Evolutionary conservation across 2,888 invertebrate species (phyloP), one percentile per base, ranked within the genome.

Genomic region (Schrankia costaestrigalis): DNA sequence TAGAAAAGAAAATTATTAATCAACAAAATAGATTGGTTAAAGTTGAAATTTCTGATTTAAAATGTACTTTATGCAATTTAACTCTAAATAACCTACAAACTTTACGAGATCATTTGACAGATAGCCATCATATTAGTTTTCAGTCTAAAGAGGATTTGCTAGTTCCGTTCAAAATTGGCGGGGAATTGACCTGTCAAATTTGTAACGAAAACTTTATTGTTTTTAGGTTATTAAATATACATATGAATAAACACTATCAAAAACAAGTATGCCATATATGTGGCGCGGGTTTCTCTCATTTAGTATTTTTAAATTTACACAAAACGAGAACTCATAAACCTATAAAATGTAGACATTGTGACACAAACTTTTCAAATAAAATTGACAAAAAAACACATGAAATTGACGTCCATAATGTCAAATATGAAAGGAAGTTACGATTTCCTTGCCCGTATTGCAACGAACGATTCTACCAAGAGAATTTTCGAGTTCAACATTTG

Each of bases 231-330:
- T 41, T 86, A 1, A 85, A 84, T 19, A 77, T 86, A 1, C 86
- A 86, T 32, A 74, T 84, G 63, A 85, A 86, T 19, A 78, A 58
- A 25, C 85, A 87, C 62, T 86, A 51, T 35, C 77, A 78, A 31
- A 85, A 80, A 8, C 78, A 82, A 35, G 74, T 85, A 0, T 87
- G 86, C 12, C 73, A 85, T 38, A 62, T 80, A 0, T 87, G 86
- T 23, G 86, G 86, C 0, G 69, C 77, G 0, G 81, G 78, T 0
- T 87, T 85, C 35, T 73, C 84, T 0, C 84, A 76, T 58, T 55
- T 78, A 23, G 75, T 78, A 0, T 81, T 82, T 41, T 41, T 83
- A 9, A 86, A 79, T 48, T 45, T 82, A 1, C 85, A 85, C 23
- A 79, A 70, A 38, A 73, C 66, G 0, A 52, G 84, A 3, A 64